Percentiles rank a stretch among this genome's conserved stretches.
Evolutionary conservation across 2,888 invertebrate genomes (phyloP).

Genomic region (Dione juno): DNA sequence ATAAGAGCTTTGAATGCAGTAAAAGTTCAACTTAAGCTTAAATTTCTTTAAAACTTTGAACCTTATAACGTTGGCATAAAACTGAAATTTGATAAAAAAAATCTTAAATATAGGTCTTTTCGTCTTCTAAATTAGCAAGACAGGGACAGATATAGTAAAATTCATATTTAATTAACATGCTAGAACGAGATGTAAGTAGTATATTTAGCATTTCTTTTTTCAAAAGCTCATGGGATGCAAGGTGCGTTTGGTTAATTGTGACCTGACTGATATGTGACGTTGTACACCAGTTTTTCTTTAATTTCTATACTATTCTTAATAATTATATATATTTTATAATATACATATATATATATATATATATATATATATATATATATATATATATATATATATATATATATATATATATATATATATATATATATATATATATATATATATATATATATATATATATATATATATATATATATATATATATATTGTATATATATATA

Average conservation of each 20-base stretch:
- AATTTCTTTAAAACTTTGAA: conserved; percentile 25
- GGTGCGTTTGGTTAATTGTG: conserved; percentile 79
- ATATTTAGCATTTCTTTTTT: conserved; percentile 73
- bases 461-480: no score
- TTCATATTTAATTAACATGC: conserved; percentile 40
- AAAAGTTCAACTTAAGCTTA: conserved; percentile 26
- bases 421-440: no score
- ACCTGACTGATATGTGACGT: conserved; percentile 73
- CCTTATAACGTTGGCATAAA: background rate
- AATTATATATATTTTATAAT: conserved; percentile 14
- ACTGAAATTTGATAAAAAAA: background rate
- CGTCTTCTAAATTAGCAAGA: background rate
- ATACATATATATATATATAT: no score
- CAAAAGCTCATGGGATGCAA: conserved; percentile 79
- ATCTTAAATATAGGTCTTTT: conserved; percentile 1
- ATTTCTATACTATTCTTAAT: background rate
- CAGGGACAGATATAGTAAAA: conserved; percentile 17
- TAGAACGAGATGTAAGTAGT: conserved; percentile 54
- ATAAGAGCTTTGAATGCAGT: conserved; percentile 58
- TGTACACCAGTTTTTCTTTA: conserved; percentile 27
- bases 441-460: no score
- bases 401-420: no score
- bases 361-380: no score
- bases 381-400: no score
- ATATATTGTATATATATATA: conserved; percentile 5